Evolutionary conservation across 2,888 invertebrate species (phyloP), one percentile per base, ranked within the genome.

Genomic region (Leptinotarsa haldemani): DNA sequence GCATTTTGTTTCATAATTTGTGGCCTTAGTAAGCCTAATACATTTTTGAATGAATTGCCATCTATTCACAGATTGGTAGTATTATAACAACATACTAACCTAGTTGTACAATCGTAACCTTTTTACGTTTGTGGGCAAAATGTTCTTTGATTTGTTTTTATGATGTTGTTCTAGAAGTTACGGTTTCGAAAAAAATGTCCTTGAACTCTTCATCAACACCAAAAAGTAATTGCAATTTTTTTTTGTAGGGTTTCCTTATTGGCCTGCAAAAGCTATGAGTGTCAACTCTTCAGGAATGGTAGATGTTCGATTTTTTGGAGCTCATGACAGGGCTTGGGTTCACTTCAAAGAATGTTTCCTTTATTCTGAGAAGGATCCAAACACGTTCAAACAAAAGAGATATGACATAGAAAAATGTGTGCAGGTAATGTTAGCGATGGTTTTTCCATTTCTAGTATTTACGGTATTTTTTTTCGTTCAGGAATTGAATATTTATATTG

Each of bases 191-290:
- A 40, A 40, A 9, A 40, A 40, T 7, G 1, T 30, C 30, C 30
- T 30, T 30, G 30, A 30, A 30, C 7, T 30, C 0, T 30, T 30
- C 1, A 30, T 30, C 30, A 30, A 7, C 30, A 30, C 12, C 40
- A 40, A 40, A 40, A 40, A 40, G 40, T 40, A 40, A 40, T 40
- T 40, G 40, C 40, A 40, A 2, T 9, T 9, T 50, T 25, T 50
- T 67, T 70, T 80, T 84, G 40, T 82, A 91, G 91, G 97, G 15
- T 98, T 97, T 84, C 98, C 98, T 0, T 97, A 94, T 87, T 99
- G 98, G 98, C 98, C 98, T 0, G 98, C 97, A 0, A 98, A 98
- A 88, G 95, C 94, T 0, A 94, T 96, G 94, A 92, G 92, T 73
- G 88, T 90, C 25, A 90, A 90, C 77, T 85, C 88, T 20, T 87